Evolutionary conservation across 2,113 vertebrate species (phyloP).

Genomic region (Anguilla japonica): DNA sequence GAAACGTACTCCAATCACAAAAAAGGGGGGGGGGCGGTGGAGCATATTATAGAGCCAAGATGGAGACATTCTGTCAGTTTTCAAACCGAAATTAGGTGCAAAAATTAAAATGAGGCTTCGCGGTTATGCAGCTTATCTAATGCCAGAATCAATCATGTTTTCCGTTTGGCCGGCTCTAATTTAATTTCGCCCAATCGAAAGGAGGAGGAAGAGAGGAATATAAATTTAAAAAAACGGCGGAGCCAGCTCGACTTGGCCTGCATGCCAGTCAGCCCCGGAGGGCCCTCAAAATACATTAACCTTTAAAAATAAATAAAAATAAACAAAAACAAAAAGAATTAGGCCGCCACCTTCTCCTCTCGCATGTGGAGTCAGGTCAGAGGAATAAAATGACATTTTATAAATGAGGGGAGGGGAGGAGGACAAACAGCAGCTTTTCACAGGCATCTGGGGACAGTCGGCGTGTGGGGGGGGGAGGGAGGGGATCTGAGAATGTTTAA

Average conservation of each 20-base stretch:
- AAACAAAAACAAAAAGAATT: neutral
- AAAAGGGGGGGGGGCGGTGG: neutral
- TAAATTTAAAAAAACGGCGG: neutral
- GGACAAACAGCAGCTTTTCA: neutral
- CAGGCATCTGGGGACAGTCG: constrained; percentile 17
- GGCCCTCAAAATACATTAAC: constrained; percentile 59
- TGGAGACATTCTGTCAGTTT: neutral
- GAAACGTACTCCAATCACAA: neutral
- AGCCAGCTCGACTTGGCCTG: constrained; percentile 29
- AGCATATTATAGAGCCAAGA: neutral
- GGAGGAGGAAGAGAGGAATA: neutral
- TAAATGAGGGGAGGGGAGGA: constrained; percentile 32
- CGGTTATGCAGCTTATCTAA: neutral
- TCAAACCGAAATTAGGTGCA: neutral
- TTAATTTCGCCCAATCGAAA: constrained; percentile 10
- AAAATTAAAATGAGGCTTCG: neutral
- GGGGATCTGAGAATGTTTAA: constrained; percentile 35
- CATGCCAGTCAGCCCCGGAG: constrained; percentile 31
- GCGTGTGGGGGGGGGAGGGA: constrained; percentile 22
- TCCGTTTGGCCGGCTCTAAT: constrained; percentile 26
- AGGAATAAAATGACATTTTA: constrained; percentile 49
- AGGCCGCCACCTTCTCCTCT: constrained; percentile 36
- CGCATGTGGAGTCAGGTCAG: constrained; percentile 40
- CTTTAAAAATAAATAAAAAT: constrained; percentile 48
- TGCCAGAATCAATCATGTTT: constrained; percentile 40